Evolutionary conservation across 1,140 invertebrate species (phyloP), one percentile per base, ranked within the genome.

Genomic region (Gerris buenoi): DNA sequence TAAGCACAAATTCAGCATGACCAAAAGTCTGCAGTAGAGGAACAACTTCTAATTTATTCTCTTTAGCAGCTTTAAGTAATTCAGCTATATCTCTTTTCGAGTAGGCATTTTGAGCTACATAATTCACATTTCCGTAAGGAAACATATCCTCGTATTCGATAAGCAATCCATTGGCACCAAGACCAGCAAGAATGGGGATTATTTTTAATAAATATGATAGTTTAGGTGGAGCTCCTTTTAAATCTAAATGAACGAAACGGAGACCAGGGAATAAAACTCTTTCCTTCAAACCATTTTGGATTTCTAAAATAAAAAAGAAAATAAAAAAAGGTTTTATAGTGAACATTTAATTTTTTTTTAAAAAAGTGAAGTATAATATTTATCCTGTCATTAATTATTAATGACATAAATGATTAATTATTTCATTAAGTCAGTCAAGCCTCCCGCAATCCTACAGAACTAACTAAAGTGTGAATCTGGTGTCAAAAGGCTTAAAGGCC

Each of bases 21-120:
- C 86, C 87, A 76, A 88, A 87, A 18, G 86, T 86, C 73, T 88
- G 87, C 14, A 88, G 79, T 1, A 88, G 74, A 15, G 87, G 87
- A 67, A 88, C 86, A 2, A 88, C 79, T 68, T 84, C 79, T 13
- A 75, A 33, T 33, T 29, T 56, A 57, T 60, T 68, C 58, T 68
- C 65, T n/a, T 65, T 66, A 18, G 69, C 69, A 13, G 27, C 22
- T 64, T 64, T 28, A 13, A 70, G 26, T 1, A 70, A 63, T 22
- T 56, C 26, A 5, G 64, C 22, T 2, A 70, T 64, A 56, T 70
- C 69, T 14, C 22, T 27, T 56, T 75, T 67, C 25, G 75, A 74
- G 69, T 82, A 82, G 27, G 78, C 75, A 68, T 80, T 79, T 23
- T 68, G 69, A 15, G 75, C 70, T 2, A 80, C 70, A 46, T 46